These are phyloP conservation scores for Metaphire vulgaris DNA, from an alignment of 1,140 invertebrate species.

Conservation along the genomic window DNA sequence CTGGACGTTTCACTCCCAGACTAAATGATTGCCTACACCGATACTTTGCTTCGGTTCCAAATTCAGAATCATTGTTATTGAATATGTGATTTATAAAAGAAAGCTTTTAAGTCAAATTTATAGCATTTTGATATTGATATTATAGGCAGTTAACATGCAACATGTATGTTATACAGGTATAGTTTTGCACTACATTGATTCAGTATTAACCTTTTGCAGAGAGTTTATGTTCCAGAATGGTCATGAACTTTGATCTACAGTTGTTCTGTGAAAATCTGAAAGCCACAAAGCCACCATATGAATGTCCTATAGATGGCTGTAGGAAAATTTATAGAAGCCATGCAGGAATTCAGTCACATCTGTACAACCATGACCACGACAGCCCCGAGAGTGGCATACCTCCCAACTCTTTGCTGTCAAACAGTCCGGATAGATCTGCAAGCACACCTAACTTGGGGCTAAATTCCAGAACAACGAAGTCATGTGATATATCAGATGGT, in stretches of 20 bases:
- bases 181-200: too few species aligned
- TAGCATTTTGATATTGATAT: too few species aligned
- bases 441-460: neutral
- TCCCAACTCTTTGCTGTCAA: neutral
- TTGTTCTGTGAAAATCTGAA: conserved; percentile 74
- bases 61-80: too few species aligned
- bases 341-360: conserved; percentile 75
- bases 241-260: conserved; percentile 70
- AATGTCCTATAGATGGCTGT: conserved; percentile 74
- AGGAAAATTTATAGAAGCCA: conserved; percentile 77
- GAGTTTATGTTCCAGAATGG: too few species aligned
- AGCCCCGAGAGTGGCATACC: conserved; percentile 40
- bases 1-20: too few species aligned
- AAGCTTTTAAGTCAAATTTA: too few species aligned
- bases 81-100: too few species aligned
- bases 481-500: conserved; percentile 21
- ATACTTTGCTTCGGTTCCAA: too few species aligned
- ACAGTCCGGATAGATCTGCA: neutral
- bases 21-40: too few species aligned
- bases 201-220: too few species aligned
- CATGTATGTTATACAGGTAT: too few species aligned
- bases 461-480: neutral
- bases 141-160: too few species aligned
- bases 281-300: conserved; percentile 72
- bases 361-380: conserved; percentile 75